Percentiles rank a stretch among this genome's conserved stretches.
Evolutionary conservation across 2,888 invertebrate genomes (phyloP).

Genomic region (Scaptodrosophila latifasciaeformis): DNA sequence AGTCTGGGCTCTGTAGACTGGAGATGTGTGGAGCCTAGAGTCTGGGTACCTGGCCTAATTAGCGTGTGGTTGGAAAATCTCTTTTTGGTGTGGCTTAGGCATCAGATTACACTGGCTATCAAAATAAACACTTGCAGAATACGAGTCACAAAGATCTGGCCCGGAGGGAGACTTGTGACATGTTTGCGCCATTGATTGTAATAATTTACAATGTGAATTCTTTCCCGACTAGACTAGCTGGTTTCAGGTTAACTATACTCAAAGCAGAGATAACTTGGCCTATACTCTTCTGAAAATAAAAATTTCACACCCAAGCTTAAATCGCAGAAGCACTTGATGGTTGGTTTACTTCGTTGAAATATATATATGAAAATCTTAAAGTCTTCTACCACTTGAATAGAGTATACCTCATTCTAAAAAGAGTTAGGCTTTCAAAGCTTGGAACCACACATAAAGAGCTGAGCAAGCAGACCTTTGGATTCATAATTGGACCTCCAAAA

Average conservation of each 20-base stretch:
- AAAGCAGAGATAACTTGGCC: background rate
- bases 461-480: constrained; percentile 3
- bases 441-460: constrained; percentile 44
- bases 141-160: constrained; percentile 32
- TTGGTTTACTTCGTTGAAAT: no score
- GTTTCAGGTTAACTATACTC: no score
- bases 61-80: constrained; percentile 33
- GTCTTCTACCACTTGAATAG: no score
- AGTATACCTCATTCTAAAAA: no score
- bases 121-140: constrained; percentile 70
- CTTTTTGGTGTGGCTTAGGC: background rate
- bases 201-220: constrained; percentile 59
- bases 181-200: constrained; percentile 51
- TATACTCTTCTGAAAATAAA: no score
- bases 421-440: no score
- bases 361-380: no score
- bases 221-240: no score
- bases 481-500: constrained; percentile 2
- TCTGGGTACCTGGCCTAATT: constrained; percentile 43
- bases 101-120: constrained; percentile 44
- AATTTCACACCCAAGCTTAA: no score
- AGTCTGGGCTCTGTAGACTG: background rate
- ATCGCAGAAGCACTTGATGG: no score
- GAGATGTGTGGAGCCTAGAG: constrained; percentile 4
- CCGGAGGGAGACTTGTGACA: constrained; percentile 37